Evolutionary conservation across 2,797 vertebrate genomes (phyloP).

Genomic region (Sebastes hopkinsi): DNA sequence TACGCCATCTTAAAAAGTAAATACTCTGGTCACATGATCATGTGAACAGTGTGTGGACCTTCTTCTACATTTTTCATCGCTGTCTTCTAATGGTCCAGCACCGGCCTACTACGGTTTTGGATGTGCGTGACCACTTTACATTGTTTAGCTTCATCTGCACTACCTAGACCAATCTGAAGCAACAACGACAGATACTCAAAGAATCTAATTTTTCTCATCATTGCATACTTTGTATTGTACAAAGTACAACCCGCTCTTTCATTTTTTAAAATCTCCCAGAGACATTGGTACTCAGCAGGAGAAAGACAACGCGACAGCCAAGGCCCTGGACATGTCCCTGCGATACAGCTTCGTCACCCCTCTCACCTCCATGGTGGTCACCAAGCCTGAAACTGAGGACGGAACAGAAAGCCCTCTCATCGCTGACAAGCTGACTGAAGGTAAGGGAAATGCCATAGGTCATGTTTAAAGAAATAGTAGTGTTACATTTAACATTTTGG

Average conservation of each 20-base stretch:
- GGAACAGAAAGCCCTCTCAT: constrained; percentile 69
- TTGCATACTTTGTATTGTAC: not conserved
- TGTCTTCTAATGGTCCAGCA: too few species aligned
- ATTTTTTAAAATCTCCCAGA: constrained; percentile 62
- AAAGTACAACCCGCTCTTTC: not conserved
- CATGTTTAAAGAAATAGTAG: not conserved
- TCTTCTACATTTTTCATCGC: too few species aligned
- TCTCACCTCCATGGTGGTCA: constrained; percentile 97
- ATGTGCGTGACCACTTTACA: too few species aligned
- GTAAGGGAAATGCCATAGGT: constrained; percentile 79
- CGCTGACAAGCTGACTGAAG: constrained; percentile 91
- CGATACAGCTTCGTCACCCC: constrained; percentile 93
- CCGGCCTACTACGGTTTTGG: too few species aligned
- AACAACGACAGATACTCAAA: not conserved
- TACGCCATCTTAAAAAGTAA: too few species aligned
- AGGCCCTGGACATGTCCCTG: constrained; percentile 90
- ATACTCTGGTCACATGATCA: too few species aligned
- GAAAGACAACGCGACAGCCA: constrained; percentile 83
- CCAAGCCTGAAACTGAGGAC: constrained; percentile 85
- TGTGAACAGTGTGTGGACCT: too few species aligned
- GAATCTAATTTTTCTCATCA: too few species aligned
- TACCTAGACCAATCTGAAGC: not conserved
- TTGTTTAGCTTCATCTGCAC: too few species aligned
- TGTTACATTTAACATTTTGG: too few species aligned
- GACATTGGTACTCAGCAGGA: constrained; percentile 79